These are phyloP conservation scores for Anguilla megastoma DNA, from an alignment of 2,797 vertebrate species.

Conservation along the genomic window DNA sequence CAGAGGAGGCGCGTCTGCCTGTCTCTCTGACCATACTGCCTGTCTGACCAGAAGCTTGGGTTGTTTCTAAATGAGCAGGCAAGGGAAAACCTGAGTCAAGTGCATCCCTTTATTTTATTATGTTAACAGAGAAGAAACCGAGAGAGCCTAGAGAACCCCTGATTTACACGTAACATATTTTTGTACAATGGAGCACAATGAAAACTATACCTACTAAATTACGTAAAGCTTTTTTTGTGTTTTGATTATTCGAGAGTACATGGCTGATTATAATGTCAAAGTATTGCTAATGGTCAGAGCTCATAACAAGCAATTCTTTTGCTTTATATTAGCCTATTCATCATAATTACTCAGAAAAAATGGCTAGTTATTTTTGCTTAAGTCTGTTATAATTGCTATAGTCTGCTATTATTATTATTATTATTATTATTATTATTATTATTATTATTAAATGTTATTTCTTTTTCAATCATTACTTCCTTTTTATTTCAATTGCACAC, in stretches of 20 bases:
- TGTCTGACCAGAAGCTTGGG: slow-evolving; percentile 67
- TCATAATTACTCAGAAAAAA: background rate
- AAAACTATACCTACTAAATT: slow-evolving; percentile 40
- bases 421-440: too few relatives aligned
- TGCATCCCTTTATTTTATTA: slow-evolving; percentile 66
- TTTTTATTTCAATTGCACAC: background rate
- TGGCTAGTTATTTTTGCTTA: background rate
- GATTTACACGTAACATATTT: slow-evolving; percentile 55
- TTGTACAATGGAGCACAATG: slow-evolving; percentile 55
- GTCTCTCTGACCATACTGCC: slow-evolving; percentile 59
- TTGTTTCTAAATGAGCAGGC: slow-evolving; percentile 58
- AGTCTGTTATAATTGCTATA: background rate
- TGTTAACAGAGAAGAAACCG: slow-evolving; percentile 57
- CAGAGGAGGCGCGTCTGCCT: slow-evolving; percentile 63
- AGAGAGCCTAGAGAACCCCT: background rate
- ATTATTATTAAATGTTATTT: background rate
- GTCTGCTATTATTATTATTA: background rate
- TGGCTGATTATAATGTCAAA: slow-evolving; percentile 5
- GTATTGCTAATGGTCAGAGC: slow-evolving; percentile 24
- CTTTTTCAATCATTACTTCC: background rate
- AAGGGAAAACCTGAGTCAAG: slow-evolving; percentile 61
- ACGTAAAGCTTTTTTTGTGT: background rate
- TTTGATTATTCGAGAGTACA: background rate
- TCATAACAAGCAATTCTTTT: background rate
- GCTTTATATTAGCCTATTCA: slow-evolving; percentile 12